A percentile compares a stretch with the other conserved stretches of the same genome.
Evolutionary conservation across 2,888 invertebrate genomes (phyloP).

Genomic region (Chloroclysta siterata): DNA sequence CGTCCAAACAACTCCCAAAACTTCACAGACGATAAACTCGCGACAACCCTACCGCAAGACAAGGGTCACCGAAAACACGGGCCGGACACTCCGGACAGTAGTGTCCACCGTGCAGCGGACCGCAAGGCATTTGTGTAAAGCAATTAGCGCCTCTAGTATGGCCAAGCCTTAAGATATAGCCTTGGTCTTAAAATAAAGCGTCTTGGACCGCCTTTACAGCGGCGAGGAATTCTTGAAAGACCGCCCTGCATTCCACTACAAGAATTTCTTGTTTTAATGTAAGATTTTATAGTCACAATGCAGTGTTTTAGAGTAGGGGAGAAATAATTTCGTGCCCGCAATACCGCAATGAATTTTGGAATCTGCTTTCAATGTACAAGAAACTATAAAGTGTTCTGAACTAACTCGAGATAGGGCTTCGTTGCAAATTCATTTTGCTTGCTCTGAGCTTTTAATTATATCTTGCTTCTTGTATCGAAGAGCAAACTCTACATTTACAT

Average conservation of each 20-base stretch:
- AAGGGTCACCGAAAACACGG: conserved; percentile 57
- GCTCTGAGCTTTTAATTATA: conserved; percentile 40
- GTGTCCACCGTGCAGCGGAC: conserved; percentile 50
- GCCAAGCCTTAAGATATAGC: conserved; percentile 58
- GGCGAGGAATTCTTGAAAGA: conserved; percentile 61
- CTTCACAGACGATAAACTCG: conserved; percentile 45
- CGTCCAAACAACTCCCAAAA: conserved; percentile 37
- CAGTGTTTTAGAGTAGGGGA: conserved; percentile 44
- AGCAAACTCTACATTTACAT: conserved; percentile 17
- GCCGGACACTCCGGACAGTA: conserved; percentile 55
- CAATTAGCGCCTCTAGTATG: conserved; percentile 78
- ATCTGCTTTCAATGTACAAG: conserved; percentile 15
- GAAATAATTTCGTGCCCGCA: conserved; percentile 35
- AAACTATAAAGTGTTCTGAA: conserved; percentile 19
- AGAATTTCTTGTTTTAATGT: conserved; percentile 72
- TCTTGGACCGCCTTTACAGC: conserved; percentile 53
- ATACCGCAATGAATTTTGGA: conserved; percentile 29
- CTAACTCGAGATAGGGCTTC: conserved; percentile 13
- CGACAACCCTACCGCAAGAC: conserved; percentile 45
- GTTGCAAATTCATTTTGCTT: conserved; percentile 32
- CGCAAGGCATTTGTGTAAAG: conserved; percentile 74
- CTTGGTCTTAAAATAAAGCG: conserved; percentile 38
- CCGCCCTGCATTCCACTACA: conserved; percentile 58
- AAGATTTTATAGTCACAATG: conserved; percentile 63
- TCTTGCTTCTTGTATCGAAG: conserved; percentile 48